Evolutionary conservation across 2,113 vertebrate genomes (phyloP).

Genomic region (Chaetodon trifascialis): DNA sequence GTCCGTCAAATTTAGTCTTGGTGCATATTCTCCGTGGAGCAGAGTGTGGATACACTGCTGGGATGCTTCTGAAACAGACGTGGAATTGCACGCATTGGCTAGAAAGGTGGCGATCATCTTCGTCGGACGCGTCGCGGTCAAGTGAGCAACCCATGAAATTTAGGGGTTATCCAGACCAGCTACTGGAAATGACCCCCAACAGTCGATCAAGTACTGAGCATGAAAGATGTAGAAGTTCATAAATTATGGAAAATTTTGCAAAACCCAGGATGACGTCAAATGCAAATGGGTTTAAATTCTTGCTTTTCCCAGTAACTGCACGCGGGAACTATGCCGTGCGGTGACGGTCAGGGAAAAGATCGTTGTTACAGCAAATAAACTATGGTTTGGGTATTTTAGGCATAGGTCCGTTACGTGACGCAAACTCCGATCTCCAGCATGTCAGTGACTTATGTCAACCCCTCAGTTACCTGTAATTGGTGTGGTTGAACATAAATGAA

Average conservation of each 20-base stretch:
- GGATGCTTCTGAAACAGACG: too few species aligned
- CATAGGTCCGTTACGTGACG: neutral
- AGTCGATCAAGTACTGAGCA: too few species aligned
- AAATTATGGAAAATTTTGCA: neutral
- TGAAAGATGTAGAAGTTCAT: neutral
- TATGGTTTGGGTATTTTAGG: neutral
- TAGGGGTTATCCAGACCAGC: too few species aligned
- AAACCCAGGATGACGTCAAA: neutral
- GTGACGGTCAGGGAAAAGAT: neutral
- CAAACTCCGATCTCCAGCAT: neutral
- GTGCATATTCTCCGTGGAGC: too few species aligned
- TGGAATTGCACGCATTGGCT: too few species aligned
- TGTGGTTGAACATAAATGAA: slow-evolving; percentile 7
- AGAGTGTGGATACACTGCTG: too few species aligned
- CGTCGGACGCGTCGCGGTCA: too few species aligned
- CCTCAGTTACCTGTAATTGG: neutral
- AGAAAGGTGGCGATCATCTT: too few species aligned
- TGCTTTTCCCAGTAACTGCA: neutral
- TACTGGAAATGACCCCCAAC: neutral
- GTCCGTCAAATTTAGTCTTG: too few species aligned
- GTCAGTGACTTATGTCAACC: neutral
- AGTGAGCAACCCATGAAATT: too few species aligned
- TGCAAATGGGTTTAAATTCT: neutral
- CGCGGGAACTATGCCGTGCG: neutral
- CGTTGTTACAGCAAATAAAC: neutral